phyloP scores from a whole-genome alignment of 2,797 vertebrate genomes.

The Pseudochirops corinnae region DNA sequence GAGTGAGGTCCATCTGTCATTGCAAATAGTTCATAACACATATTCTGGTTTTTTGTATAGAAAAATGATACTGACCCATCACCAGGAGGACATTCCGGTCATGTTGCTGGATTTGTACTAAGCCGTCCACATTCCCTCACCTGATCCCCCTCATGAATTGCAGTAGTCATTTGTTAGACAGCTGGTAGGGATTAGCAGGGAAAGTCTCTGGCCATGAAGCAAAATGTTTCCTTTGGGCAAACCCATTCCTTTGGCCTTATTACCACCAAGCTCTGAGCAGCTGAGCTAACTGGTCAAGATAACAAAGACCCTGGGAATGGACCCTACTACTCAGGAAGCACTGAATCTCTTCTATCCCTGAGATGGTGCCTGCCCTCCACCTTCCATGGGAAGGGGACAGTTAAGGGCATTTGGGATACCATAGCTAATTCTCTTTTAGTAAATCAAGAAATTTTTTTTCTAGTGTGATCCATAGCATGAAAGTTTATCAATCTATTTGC shows the following conservation, averaged over 20 bases:
- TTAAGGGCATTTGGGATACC: background rate
- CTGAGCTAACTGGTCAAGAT: background rate
- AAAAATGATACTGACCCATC: conserved; percentile 32
- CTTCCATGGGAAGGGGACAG: background rate
- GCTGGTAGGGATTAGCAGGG: conserved; percentile 12
- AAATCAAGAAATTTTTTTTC: background rate
- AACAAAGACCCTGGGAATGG: background rate
- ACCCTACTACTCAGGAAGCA: background rate
- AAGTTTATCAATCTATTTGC: background rate
- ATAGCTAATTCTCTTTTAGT: background rate
- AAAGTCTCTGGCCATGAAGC: background rate
- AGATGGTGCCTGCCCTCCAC: background rate
- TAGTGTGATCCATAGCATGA: background rate
- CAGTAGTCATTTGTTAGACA: background rate
- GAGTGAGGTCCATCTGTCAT: conserved; percentile 30
- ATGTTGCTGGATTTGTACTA: conserved; percentile 20
- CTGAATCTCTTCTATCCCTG: background rate
- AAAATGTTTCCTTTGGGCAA: conserved; percentile 23
- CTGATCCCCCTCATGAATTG: conserved; percentile 1
- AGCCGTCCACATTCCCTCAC: conserved; percentile 32
- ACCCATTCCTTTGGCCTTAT: background rate
- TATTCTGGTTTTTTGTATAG: conserved; percentile 49
- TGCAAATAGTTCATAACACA: conserved; percentile 46
- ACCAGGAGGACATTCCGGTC: conserved; percentile 17
- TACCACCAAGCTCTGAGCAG: background rate